Conservation (phyloP, 2,113 vertebrate genomes). For the Motacilla tschutschensis region DNA sequence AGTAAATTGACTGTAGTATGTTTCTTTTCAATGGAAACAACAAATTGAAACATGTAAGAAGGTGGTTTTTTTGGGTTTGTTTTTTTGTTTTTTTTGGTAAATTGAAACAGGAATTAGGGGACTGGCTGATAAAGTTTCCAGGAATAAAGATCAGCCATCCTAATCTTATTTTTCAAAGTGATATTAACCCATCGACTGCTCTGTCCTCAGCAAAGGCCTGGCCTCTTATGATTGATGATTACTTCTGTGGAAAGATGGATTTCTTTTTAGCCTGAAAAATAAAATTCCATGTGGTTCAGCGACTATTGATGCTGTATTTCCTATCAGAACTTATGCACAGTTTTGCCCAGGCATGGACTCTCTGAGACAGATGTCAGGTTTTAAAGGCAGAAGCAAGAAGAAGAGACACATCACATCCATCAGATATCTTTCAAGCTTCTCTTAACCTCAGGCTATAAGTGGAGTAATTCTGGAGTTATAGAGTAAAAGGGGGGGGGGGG, state of each 20-base stretch:
- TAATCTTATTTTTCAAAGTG: background rate
- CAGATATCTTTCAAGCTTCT: background rate
- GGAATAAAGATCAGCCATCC: background rate
- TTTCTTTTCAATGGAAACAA: background rate
- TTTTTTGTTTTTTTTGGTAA: background rate
- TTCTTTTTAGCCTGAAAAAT: background rate
- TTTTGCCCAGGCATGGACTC: background rate
- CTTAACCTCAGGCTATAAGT: background rate
- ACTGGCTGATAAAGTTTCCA: background rate
- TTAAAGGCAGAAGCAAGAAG: background rate
- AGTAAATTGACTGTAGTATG: background rate
- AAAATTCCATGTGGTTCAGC: background rate
- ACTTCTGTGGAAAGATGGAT: background rate
- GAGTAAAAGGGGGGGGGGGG: rapidly evolving
- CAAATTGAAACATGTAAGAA: background rate
- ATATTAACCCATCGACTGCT: background rate
- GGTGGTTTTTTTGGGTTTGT: background rate
- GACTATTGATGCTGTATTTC: background rate
- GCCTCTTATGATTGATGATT: background rate
- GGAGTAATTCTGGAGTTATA: background rate
- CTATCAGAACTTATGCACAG: rapidly evolving
- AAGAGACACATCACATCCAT: background rate
- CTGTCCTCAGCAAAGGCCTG: background rate
- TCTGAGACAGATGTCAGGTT: background rate
- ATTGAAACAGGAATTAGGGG: background rate